phyloP scores from a whole-genome alignment of 1,140 invertebrate species.

The Andricus grossulariae region DNA sequence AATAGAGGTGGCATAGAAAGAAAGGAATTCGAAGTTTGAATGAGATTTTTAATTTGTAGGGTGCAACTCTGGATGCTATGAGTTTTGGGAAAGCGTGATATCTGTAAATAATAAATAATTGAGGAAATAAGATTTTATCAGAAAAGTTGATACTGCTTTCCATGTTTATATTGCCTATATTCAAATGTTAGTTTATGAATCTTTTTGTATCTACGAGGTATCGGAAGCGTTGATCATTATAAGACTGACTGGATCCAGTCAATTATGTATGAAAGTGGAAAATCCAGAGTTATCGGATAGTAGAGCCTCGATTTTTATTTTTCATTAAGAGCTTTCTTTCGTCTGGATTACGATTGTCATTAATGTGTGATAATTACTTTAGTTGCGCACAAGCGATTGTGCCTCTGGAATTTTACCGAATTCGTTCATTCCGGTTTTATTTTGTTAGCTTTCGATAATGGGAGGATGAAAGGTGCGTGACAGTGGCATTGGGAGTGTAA shows the following conservation, averaged over 20 bases:
- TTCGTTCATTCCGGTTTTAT: slow-evolving; percentile 29
- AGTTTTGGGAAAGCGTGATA: slow-evolving; percentile 24
- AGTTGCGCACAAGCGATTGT: background rate
- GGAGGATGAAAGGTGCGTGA: background rate
- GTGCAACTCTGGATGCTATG: slow-evolving; percentile 8
- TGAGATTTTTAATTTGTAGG: background rate
- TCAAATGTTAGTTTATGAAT: slow-evolving; percentile 42
- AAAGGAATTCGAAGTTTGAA: background rate
- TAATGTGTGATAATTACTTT: slow-evolving; percentile 17
- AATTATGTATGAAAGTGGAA: slow-evolving; percentile 45
- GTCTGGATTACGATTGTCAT: slow-evolving; percentile 1
- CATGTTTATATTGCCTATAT: slow-evolving; percentile 40
- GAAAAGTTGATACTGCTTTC: slow-evolving; percentile 27
- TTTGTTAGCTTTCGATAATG: slow-evolving; percentile 16
- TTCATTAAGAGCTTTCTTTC: background rate
- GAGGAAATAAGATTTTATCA: slow-evolving; percentile 38
- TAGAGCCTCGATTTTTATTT: slow-evolving; percentile 35
- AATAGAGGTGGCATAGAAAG: slow-evolving; percentile 3
- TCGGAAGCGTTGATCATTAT: slow-evolving; percentile 32
- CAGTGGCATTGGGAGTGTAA: slow-evolving; percentile 24
- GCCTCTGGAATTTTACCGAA: background rate
- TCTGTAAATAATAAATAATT: slow-evolving; percentile 46
- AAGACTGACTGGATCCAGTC: slow-evolving; percentile 47
- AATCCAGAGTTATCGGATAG: slow-evolving; percentile 32
- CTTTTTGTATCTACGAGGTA: slow-evolving; percentile 34